Base-by-base conservation (phyloP, 2,888 invertebrate genomes). In the Pocota personata region DNA sequence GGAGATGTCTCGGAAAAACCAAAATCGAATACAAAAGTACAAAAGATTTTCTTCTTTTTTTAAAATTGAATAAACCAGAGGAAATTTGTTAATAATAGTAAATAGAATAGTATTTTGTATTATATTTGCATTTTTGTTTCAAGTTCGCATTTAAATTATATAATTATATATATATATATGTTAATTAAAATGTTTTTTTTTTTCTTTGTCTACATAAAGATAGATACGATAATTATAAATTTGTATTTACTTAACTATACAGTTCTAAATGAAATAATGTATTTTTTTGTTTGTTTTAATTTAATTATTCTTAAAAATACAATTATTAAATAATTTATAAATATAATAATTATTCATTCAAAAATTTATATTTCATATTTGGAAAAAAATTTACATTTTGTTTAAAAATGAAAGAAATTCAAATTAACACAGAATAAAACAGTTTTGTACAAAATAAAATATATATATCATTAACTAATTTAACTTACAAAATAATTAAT, bases 171-270 rank as follows among this genome's bases (percentile, higher is more conserved):
- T n/a, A 27, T 48, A 62, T 40, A 43, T 32, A 66, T 48, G 52
- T 48, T 55, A 55, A 69, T 62, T 60, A 55, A 62, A 35, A n/a
- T n/a, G n/a, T 27, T 52, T n/a, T 67, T 40, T 64, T 52, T 55
- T 69, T 27, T 60, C 62, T 72, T 72, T 35, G n/a, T 58, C 57
- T 75, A 58, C 73, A 72, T 72, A 72, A 72, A 66, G 66, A 72
- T 66, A 77, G 78, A 69, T 79, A 69, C 69, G 52, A 71, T 37
- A 60, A 55, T 75, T 52, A 75, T 67, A 57, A 60, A 62, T 55
- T 76, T 71, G 62, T 78, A 60, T 75, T 84, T 79, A 84, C 62
- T 79, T 84, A 75, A 79, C 69, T 71, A 71, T 82, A 71, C 50
- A 66, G 75, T 66, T 62, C 69, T 78, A 80, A 84, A 80, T 66